Evolutionary conservation across 2,113 vertebrate species (phyloP).

Genomic region (Protomyctophum bolini): DNA sequence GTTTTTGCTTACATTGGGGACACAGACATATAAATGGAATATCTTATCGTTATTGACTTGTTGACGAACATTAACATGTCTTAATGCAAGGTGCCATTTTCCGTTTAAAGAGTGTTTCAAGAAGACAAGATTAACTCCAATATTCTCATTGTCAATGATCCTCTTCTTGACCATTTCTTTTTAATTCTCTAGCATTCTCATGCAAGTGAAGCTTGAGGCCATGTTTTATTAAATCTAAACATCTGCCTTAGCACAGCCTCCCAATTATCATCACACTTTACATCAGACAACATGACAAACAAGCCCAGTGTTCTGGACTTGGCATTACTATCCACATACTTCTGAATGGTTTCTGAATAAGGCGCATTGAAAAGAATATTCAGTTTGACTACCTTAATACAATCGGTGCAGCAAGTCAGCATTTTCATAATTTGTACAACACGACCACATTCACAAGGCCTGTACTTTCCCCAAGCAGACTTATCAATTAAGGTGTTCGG

Average conservation of each 20-base stretch:
- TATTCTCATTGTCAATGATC: too few species aligned
- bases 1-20: too few species aligned
- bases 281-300: slow-evolving; percentile 18
- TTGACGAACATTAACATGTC: too few species aligned
- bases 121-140: too few species aligned
- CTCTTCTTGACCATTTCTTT: too few species aligned
- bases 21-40: too few species aligned
- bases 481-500: slow-evolving; percentile 38
- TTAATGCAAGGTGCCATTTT: too few species aligned
- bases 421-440: slow-evolving; percentile 1
- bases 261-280: too few species aligned
- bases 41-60: too few species aligned
- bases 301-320: slow-evolving; percentile 9
- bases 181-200: background rate
- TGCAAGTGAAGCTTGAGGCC: background rate
- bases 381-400: slow-evolving; percentile 11
- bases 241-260: too few species aligned
- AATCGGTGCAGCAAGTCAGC: slow-evolving; percentile 21
- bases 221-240: slow-evolving; percentile 37
- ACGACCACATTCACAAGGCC: slow-evolving; percentile 29
- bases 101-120: too few species aligned
- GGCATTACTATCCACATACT: slow-evolving; percentile 6
- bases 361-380: slow-evolving; percentile 38
- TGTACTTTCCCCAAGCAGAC: slow-evolving; percentile 30
- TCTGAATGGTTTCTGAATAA: slow-evolving; percentile 38